phyloP scores from a whole-genome alignment of 2,888 invertebrate species.

The Tupiocoris notatus region DNA sequence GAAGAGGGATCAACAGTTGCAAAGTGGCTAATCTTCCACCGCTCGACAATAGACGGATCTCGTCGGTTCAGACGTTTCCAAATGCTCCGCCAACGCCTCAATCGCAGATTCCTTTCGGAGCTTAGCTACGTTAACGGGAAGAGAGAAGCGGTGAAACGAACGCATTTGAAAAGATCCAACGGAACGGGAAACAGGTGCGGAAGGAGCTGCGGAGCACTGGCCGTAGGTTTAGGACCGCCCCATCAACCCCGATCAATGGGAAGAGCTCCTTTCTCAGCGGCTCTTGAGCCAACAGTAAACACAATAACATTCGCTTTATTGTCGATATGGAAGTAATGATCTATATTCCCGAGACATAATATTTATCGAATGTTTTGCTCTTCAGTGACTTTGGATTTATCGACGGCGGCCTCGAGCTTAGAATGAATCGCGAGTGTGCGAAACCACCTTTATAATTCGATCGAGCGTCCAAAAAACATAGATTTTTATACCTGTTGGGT shows the following conservation, averaged over 20 bases:
- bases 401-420: too few species aligned
- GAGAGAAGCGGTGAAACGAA: not conserved
- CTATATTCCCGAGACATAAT: too few species aligned
- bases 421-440: too few species aligned
- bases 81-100: not conserved
- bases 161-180: not conserved
- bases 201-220: not conserved
- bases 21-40: conserved; percentile 20
- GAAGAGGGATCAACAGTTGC: conserved; percentile 30
- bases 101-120: not conserved
- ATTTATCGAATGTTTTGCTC: too few species aligned
- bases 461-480: too few species aligned
- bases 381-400: too few species aligned
- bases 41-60: not conserved
- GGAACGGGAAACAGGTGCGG: not conserved
- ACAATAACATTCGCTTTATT: not conserved
- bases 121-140: not conserved
- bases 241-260: conserved; percentile 20
- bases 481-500: too few species aligned
- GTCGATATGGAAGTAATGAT: too few species aligned
- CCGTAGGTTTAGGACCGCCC: not conserved
- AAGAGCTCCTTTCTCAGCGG: not conserved
- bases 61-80: not conserved
- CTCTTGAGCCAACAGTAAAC: not conserved
- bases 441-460: too few species aligned